Conservation (phyloP, 23 tunicate genomes). For the Clavelina lepadiformis region DNA sequence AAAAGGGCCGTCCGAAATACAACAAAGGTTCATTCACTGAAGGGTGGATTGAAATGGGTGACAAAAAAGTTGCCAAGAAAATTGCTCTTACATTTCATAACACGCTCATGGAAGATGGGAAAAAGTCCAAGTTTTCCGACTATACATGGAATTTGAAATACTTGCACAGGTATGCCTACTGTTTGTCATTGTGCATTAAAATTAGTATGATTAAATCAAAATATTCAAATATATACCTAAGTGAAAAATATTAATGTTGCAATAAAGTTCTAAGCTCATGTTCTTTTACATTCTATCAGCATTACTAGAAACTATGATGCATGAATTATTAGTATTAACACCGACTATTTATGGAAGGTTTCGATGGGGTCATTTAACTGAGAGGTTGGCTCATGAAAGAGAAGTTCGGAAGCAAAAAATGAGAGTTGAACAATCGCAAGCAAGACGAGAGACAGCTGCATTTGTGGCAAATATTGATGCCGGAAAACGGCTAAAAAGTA, state of each 20-base stretch:
- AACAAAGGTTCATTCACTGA: constrained; percentile 65
- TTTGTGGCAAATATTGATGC: constrained; percentile 57
- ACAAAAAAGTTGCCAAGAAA: constrained; percentile 64
- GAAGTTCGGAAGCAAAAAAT: constrained; percentile 40
- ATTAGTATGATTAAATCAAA: too few species aligned
- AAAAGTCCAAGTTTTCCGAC: constrained; percentile 58
- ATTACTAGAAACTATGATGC: too few species aligned
- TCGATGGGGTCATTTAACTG: constrained; percentile 76
- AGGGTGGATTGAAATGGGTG: constrained; percentile 95
- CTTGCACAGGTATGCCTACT: constrained; percentile 79
- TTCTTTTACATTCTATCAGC: too few species aligned
- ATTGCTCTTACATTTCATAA: constrained; percentile 74
- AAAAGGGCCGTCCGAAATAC: constrained; percentile 38
- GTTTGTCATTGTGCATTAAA: too few species aligned
- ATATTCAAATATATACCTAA: too few species aligned
- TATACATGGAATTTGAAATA: constrained; percentile 81
- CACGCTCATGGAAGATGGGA: constrained; percentile 72
- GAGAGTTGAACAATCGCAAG: constrained; percentile 70
- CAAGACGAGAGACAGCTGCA: constrained; percentile 60
- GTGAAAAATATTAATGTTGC: too few species aligned
- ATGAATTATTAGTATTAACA: too few species aligned
- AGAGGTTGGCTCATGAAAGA: constrained; percentile 50
- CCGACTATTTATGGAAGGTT: constrained; percentile 32
- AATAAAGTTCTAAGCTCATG: too few species aligned
- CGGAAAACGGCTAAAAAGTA: constrained; percentile 47